These are phyloP conservation scores for Brachyrhaphis roseni DNA, from an alignment of 2,797 vertebrate genomes.

Conservation along the genomic window DNA sequence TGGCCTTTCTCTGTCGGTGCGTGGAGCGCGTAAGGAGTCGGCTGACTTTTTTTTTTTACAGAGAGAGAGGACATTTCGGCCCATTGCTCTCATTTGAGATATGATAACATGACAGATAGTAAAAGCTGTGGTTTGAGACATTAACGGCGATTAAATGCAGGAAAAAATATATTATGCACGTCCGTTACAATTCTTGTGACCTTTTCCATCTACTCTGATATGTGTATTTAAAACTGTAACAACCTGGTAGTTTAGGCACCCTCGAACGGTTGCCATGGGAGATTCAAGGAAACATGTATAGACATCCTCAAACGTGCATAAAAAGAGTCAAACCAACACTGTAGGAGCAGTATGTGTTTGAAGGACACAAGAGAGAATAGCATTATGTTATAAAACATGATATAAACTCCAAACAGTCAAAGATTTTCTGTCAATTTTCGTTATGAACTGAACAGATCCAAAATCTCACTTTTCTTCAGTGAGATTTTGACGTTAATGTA, in stretches of 20 bases:
- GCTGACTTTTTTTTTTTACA: constrained; percentile 5
- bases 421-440: neutral
- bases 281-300: no score
- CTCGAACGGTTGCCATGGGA: no score
- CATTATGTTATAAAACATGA: no score
- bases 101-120: constrained; percentile 31
- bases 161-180: no score
- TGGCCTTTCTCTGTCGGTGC: constrained; percentile 61
- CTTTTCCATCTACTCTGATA: neutral
- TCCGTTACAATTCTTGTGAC: neutral
- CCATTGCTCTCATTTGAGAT: constrained; percentile 54
- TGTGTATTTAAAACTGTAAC: no score
- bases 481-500: neutral
- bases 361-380: no score
- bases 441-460: neutral
- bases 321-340: no score
- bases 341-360: no score
- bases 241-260: no score
- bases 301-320: no score
- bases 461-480: neutral
- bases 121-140: constrained; percentile 23
- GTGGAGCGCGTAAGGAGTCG: constrained; percentile 34
- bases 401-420: neutral
- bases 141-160: neutral
- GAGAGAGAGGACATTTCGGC: constrained; percentile 28